Base-by-base conservation (phyloP, 2,797 vertebrate genomes). In the Podarcis lilfordi region DNA sequence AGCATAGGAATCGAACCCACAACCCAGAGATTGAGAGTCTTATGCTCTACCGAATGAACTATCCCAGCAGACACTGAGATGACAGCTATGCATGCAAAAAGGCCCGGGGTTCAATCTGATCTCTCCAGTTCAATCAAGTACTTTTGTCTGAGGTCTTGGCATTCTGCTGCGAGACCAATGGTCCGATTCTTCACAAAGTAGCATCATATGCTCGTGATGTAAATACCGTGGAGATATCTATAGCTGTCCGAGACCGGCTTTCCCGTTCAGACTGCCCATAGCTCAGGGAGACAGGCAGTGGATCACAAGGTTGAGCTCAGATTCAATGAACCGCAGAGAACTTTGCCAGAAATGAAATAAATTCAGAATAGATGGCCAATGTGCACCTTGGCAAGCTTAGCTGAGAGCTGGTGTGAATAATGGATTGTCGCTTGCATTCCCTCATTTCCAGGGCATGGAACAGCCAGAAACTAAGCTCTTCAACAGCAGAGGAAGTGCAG, bases 281-380 rank as follows among this genome's bases (percentile, higher is more conserved):
- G 40, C n/a, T 66, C 13, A 32, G n/a, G n/a, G 32, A 82, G 50
- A 32, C 68, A 80, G 37, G 43, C 40, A 66, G 81, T 50, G 82
- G 37, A 69, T 85, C 69, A 90, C 69, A 89, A 81, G 29, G 86
- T 85, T 91, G 92, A 86, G 90, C 25, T 82, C 84, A 92, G 75
- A 86, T 55, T 88, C 77, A 91, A 83, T 71, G 68, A 92, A 88
- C 72, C 82, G 90, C 82, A 92, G 76, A 91, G 69, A 84, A 19
- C 45, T 91, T 82, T 79, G 89, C 29, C 69, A 87, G 25, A 32
- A 72, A 50, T 69, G 55, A 66, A 40, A 87, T 29, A 82, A n/a
- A 37, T 87, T 89, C 89, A 88, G 27, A 35, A 80, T 35, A 84
- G 94, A 89, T 71, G 84, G 72, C 72, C 88, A 78, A 13, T 40